Evolutionary conservation across 1,140 invertebrate species (phyloP), one percentile per base, ranked within the genome.

Genomic region (Anoplolepis gracilipes): DNA sequence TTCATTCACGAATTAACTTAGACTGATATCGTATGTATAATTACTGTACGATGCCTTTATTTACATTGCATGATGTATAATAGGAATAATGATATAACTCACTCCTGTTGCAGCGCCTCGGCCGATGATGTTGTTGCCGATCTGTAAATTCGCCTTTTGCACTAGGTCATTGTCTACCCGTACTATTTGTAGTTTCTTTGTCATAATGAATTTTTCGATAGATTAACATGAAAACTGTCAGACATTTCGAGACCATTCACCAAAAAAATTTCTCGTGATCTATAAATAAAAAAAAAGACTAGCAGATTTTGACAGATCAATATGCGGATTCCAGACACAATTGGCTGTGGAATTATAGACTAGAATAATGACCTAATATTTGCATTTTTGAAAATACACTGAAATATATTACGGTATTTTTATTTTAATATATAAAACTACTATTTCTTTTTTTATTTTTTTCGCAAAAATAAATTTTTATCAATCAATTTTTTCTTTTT

Each of bases 81-180:
- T n/a, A n/a, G n/a, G 0, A 11, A 5, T n/a, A n/a, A 7, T 76
- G 25, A 62, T 22, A 39, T 36, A 79, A 92, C 90, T 87, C 86
- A 92, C 91, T 49, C 77, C 85, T 53, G 73, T 64, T n/a, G 33
- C 49, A 28, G 69, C 57, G 28, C 69, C 57, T 46, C 77, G 87
- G 6, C 84, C 67, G 59, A 92, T 91, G 4, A 91, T 81, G 65
- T 92, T 92, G 3, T 91, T 85, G 22, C 92, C 91, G 69, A 90
- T 62, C 36, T 89, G 42, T 62, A 92, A 85, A 62, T 91, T 73
- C 25, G 84, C 62, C 70, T 87, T 91, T 65, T 87, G 64, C 22
- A 91, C 91, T 2, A 64, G 30, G 10, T 91, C 86, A 25, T 91
- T 86, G 33, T 92, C 85, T 10, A 92, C 82, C 8, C 86, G 70